phyloP scores from a whole-genome alignment of 1,140 invertebrate species.

The Megathymus violae region DNA sequence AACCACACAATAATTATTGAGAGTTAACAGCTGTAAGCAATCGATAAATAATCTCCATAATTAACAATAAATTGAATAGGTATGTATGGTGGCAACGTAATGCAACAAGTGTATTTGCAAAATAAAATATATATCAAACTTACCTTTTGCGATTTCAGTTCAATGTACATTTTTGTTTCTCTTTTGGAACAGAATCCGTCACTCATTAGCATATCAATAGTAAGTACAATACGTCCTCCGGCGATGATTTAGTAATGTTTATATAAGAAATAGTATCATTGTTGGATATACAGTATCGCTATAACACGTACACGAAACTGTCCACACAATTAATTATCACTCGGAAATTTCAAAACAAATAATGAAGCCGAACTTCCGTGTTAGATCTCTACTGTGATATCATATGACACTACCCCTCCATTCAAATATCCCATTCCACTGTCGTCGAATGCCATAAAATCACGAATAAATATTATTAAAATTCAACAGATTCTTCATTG shows the following conservation, averaged over 20 bases:
- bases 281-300: not conserved
- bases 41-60: no score
- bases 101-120: constrained; percentile 22
- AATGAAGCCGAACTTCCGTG: constrained; percentile 2
- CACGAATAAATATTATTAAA: constrained; percentile 27
- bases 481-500: constrained; percentile 11
- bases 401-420: constrained; percentile 14
- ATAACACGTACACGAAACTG: not conserved
- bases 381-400: constrained; percentile 13
- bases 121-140: not conserved
- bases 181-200: not conserved
- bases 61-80: no score
- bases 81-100: not conserved
- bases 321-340: not conserved
- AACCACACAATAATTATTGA: no score
- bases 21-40: no score
- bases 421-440: constrained; percentile 22
- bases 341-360: not conserved
- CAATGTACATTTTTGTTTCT: constrained; percentile 9
- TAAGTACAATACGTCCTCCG: not conserved
- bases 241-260: not conserved
- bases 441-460: constrained; percentile 32
- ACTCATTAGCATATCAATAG: constrained; percentile 13
- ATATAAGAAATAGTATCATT: constrained; percentile 2
- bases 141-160: constrained; percentile 17